A percentile compares a stretch with the other conserved stretches of the same genome.
phyloP scores from a whole-genome alignment of 2,797 vertebrate species.

The Neosilurus hyrtlii region DNA sequence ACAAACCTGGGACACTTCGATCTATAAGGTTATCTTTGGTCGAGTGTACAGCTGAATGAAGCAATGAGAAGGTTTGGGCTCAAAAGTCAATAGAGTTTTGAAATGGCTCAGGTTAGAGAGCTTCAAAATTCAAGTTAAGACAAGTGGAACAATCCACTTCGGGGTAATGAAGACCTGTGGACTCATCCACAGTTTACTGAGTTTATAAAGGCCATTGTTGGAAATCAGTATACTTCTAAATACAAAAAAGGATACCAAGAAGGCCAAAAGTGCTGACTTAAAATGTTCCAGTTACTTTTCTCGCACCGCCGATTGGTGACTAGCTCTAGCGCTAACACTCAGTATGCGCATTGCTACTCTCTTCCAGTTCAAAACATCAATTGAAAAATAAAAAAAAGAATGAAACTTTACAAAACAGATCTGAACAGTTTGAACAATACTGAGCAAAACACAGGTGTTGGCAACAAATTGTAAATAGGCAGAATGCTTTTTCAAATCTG shows the following conservation, averaged over 20 bases:
- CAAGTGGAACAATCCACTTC: slow-evolving; percentile 47
- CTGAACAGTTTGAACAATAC: slow-evolving; percentile 1
- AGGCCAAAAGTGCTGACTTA: slow-evolving; percentile 5
- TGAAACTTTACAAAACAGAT: slow-evolving; percentile 1
- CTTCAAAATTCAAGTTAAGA: slow-evolving; percentile 62
- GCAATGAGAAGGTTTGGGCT: slow-evolving; percentile 55
- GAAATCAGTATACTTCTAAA: slow-evolving; percentile 19
- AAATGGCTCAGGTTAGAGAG: slow-evolving; percentile 63
- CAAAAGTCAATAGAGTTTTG: slow-evolving; percentile 60
- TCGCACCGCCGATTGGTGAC: slow-evolving; percentile 16
- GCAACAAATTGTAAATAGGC: slow-evolving; percentile 13
- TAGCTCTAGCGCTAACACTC: slow-evolving; percentile 3
- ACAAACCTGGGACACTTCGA: slow-evolving; percentile 51
- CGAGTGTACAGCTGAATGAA: slow-evolving; percentile 63
- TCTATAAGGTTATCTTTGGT: slow-evolving; percentile 73
- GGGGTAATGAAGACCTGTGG: slow-evolving; percentile 22
- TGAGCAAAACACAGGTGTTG: slow-evolving; percentile 5
- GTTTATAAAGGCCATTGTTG: slow-evolving; percentile 42
- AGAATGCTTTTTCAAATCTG: slow-evolving; percentile 33
- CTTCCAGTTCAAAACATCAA: slow-evolving; percentile 49
- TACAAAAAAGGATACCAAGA: slow-evolving; percentile 10
- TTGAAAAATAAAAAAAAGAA: neutral
- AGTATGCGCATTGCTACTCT: neutral
- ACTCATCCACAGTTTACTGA: slow-evolving; percentile 43
- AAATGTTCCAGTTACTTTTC: slow-evolving; percentile 30